These are phyloP conservation scores for Zosterops pallidus DNA, from an alignment of 2,113 vertebrate genomes.

Conservation along the genomic window DNA sequence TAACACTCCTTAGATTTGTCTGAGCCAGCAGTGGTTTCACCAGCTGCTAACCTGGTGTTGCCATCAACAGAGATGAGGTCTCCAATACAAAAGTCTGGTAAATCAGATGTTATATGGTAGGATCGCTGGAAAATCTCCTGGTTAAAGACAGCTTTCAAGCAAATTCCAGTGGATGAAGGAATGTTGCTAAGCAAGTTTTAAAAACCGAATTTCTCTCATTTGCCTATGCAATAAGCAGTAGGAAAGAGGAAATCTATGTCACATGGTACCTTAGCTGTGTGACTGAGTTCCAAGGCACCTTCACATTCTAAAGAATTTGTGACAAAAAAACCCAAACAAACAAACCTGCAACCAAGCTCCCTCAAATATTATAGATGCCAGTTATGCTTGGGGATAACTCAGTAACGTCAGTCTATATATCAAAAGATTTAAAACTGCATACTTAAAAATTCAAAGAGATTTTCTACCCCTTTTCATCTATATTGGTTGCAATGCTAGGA, in stretches of 20 bases:
- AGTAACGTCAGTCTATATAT: background rate
- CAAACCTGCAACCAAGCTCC: accelerated
- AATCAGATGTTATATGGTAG: accelerated
- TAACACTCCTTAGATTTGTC: accelerated
- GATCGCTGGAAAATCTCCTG: background rate
- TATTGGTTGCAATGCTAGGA: background rate
- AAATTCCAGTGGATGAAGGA: background rate
- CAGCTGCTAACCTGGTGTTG: background rate
- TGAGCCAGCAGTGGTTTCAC: background rate
- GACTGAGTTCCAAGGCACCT: background rate
- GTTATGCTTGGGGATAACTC: background rate
- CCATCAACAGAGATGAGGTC: no score
- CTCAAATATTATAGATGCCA: background rate
- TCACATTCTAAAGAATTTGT: background rate
- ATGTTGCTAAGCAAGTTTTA: background rate
- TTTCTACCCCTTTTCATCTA: background rate
- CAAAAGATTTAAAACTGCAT: background rate
- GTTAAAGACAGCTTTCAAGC: background rate
- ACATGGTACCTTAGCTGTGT: background rate
- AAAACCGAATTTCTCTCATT: background rate
- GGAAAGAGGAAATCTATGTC: background rate
- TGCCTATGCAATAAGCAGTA: no score
- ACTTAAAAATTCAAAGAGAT: background rate
- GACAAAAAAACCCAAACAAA: background rate
- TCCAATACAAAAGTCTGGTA: background rate